These are phyloP conservation scores for Zoanthus solanderi DNA, from an alignment of 92 coral and sea anemone genomes.

Conservation along the genomic window DNA sequence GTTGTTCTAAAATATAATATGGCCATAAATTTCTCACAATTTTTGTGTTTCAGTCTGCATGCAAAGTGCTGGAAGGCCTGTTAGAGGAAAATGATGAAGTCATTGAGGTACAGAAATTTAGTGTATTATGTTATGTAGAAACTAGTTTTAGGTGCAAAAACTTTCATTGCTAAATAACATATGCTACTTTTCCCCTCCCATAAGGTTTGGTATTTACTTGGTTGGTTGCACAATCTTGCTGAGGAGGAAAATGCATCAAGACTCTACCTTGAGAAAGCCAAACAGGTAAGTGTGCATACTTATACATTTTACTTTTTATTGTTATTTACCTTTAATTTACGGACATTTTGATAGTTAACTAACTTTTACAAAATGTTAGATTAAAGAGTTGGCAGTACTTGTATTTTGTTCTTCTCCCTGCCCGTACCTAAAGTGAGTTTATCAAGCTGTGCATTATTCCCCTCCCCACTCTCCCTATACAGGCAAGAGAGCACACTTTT, in stretches of 20 bases:
- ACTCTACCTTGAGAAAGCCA: conserved; percentile 83
- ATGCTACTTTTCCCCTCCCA: not conserved
- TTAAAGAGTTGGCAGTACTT: no score
- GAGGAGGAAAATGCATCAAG: conserved; percentile 69
- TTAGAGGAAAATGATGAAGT: conserved; percentile 92
- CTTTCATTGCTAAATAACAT: not conserved
- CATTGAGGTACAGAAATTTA: conserved; percentile 62
- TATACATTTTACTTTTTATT: not conserved
- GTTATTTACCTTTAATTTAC: not conserved
- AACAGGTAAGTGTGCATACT: conserved; percentile 62
- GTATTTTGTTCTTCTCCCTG: no score
- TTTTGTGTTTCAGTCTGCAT: conserved; percentile 71
- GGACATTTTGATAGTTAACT: not conserved
- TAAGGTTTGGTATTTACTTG: conserved; percentile 95
- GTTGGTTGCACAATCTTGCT: conserved; percentile 86
- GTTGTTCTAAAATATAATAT: no score
- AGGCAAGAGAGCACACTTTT: no score
- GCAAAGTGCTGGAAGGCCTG: conserved; percentile 79
- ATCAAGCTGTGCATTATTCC: no score
- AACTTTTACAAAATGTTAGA: no score
- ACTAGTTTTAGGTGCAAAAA: not conserved
- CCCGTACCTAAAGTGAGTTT: no score
- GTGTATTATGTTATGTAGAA: not conserved
- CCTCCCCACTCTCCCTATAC: no score
- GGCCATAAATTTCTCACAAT: no score